These are phyloP conservation scores for Diceros bicornis DNA, from an alignment of 2,797 vertebrate species.

Conservation along the genomic window DNA sequence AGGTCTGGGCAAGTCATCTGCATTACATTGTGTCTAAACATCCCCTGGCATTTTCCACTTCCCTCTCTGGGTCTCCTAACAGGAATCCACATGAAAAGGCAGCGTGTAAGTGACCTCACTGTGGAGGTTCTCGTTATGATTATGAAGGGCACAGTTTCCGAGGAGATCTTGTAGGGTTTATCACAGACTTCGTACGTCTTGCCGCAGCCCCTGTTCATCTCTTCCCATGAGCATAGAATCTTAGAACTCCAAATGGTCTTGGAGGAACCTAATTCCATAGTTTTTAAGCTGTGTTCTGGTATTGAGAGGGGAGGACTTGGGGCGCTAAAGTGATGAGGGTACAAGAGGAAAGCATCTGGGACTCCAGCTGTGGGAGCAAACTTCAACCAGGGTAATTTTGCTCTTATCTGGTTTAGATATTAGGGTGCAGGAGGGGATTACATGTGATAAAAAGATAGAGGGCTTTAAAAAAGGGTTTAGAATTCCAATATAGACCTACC, in stretches of 20 bases:
- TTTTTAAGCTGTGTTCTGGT: background rate
- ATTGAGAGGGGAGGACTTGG: background rate
- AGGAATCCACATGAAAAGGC: background rate
- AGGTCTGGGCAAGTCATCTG: background rate
- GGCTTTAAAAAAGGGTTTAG: background rate
- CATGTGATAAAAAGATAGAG: background rate
- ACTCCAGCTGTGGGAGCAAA: background rate
- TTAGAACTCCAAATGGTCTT: background rate
- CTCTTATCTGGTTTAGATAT: background rate
- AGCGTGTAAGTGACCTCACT: accelerated
- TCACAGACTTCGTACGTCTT: background rate
- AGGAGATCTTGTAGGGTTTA: background rate
- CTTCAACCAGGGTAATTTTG: background rate
- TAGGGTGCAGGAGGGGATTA: background rate
- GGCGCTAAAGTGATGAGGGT: background rate
- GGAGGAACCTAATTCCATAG: background rate
- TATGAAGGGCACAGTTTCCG: background rate
- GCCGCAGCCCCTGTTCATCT: background rate
- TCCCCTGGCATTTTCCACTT: background rate
- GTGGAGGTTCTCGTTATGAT: background rate
- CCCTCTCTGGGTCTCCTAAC: background rate
- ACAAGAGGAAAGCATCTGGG: background rate
- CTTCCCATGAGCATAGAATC: background rate
- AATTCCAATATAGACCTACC: background rate
- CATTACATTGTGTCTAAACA: background rate